A percentile compares a stretch with the other conserved stretches of the same genome.
phyloP scores from a whole-genome alignment of 2,113 vertebrate genomes.

The Percina caprodes region DNA sequence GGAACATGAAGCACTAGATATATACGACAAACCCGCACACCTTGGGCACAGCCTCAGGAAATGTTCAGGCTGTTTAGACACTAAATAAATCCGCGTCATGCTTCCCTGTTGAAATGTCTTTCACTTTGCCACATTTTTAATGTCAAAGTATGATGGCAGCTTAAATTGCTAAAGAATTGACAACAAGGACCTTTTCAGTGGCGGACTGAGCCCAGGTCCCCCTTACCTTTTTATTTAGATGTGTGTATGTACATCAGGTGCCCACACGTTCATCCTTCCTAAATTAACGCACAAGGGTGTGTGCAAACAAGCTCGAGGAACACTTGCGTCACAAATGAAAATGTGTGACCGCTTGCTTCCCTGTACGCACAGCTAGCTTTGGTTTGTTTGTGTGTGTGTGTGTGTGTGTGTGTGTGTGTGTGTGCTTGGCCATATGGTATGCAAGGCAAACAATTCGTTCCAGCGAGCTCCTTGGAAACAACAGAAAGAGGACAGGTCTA shows the following conservation, averaged over 20 bases:
- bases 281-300: not conserved
- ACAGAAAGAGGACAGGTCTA: conserved; percentile 55
- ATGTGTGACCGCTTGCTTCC: not conserved
- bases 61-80: conserved; percentile 28
- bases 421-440: conserved; percentile 58
- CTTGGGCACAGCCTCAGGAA: conserved; percentile 25
- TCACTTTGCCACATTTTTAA: not conserved
- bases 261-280: conserved; percentile 11
- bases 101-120: not conserved
- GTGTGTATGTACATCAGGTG: not conserved
- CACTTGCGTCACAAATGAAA: not conserved
- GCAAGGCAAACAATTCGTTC: conserved; percentile 55
- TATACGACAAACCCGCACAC: conserved; percentile 15
- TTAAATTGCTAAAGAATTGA: not conserved
- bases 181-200: not conserved
- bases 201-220: not conserved
- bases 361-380: not conserved
- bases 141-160: not conserved
- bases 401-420: conserved; percentile 6
- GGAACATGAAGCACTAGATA: not conserved
- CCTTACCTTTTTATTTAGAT: conserved; percentile 16
- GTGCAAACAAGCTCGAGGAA: conserved; percentile 19
- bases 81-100: conserved; percentile 38
- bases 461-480: conserved; percentile 58
- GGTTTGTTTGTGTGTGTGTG: not conserved